These are phyloP conservation scores for Hedya salicella DNA, from an alignment of 2,888 invertebrate species.

Conservation along the genomic window DNA sequence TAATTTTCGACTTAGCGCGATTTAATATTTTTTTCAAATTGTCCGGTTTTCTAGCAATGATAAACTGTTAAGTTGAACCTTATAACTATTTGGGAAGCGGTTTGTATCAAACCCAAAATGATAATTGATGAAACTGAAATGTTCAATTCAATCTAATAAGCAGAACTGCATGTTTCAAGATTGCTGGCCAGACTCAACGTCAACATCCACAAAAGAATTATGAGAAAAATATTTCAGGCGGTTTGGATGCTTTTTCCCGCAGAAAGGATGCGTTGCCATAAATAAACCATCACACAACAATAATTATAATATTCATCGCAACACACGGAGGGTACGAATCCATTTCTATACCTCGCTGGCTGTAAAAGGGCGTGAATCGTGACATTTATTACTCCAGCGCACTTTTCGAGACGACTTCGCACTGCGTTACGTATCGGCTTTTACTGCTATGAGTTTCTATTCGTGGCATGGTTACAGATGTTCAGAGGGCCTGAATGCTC, in stretches of 20 bases:
- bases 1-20: too few relatives aligned
- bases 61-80: too few relatives aligned
- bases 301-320: conserved; percentile 22
- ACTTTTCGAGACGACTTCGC: conserved; percentile 64
- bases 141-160: too few relatives aligned
- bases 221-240: background rate
- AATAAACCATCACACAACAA: conserved; percentile 20
- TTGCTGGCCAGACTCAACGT: too few relatives aligned
- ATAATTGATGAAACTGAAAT: too few relatives aligned
- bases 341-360: conserved; percentile 26
- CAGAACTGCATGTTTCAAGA: too few relatives aligned
- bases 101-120: too few relatives aligned
- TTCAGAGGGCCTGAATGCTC: conserved; percentile 44
- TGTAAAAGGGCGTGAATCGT: conserved; percentile 58
- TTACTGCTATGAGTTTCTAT: conserved; percentile 66
- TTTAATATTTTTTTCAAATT: too few relatives aligned
- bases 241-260: background rate
- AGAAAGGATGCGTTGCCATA: conserved; percentile 10
- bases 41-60: too few relatives aligned
- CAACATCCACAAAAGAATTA: background rate
- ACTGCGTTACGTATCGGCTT: conserved; percentile 61
- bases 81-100: too few relatives aligned
- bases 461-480: conserved; percentile 66
- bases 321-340: conserved; percentile 21
- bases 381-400: conserved; percentile 67